phyloP scores from a whole-genome alignment of 2,888 invertebrate species.

The Acleris holmiana region DNA sequence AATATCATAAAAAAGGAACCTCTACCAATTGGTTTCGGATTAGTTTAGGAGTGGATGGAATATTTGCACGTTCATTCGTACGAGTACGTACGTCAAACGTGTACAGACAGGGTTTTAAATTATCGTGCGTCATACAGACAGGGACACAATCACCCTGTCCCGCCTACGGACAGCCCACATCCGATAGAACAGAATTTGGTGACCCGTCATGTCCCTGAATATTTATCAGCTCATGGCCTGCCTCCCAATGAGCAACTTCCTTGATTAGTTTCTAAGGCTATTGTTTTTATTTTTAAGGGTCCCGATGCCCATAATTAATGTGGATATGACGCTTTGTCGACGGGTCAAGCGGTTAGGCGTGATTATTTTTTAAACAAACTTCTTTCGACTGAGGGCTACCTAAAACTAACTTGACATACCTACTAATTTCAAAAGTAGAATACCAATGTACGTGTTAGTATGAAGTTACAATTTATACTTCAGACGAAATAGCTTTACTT shows the following conservation, averaged over 20 bases:
- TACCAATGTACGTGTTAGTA: too few species aligned
- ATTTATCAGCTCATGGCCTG: conserved; percentile 43
- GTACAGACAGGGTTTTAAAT: too few species aligned
- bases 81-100: too few species aligned
- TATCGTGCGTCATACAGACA: conserved; percentile 2
- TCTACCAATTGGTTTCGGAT: too few species aligned
- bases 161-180: conserved; percentile 38
- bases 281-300: conserved; percentile 23
- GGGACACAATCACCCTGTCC: conserved; percentile 14
- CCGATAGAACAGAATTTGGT: conserved; percentile 34
- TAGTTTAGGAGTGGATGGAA: too few species aligned
- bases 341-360: background rate
- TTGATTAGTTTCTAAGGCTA: conserved; percentile 24
- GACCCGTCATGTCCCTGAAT: conserved; percentile 47
- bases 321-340: conserved; percentile 6
- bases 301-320: conserved; percentile 4
- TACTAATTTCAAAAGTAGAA: too few species aligned
- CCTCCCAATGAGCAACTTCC: conserved; percentile 43
- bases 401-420: too few species aligned
- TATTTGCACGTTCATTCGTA: too few species aligned
- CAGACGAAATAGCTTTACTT: too few species aligned
- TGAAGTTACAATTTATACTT: too few species aligned
- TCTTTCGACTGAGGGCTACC: too few species aligned
- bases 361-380: background rate
- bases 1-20: too few species aligned